Base-by-base conservation (phyloP, 2,113 vertebrate genomes). In the Phaethon lepturus region DNA sequence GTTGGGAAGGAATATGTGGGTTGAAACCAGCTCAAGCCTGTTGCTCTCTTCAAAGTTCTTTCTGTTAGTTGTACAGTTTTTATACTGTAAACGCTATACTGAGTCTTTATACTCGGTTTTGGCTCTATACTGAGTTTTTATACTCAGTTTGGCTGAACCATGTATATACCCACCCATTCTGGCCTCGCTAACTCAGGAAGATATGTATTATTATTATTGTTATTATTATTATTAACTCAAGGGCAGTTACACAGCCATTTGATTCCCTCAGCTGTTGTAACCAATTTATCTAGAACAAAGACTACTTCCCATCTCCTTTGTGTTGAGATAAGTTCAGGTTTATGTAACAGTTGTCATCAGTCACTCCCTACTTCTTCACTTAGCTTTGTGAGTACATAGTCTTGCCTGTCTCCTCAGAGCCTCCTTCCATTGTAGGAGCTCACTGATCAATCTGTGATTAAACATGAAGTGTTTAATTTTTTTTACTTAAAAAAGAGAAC, bases 211-310 rank as follows among this genome's bases (percentile, higher is more conserved):
- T 67, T 44, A 49, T 64, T 76, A 78, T 55, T 22, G 17, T 52
- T 72, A 38, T 73, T 17, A 55, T 64, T 64, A 45, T 67, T 78
- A 63, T 56, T 23, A 80, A 71, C 45, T 78, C 16, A 60, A 35
- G 55, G 47, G 53, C 40, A 76, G 50, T 76, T 89, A 68, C 26
- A 69, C 29, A 67, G 58, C 40, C 33, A 72, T 81, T 67, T 90
- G 66, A 44, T 92, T 88, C 53, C 44, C 29, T 69, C 42, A 78
- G 53, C 68, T 88, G 52, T 76, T 85, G 52, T 35, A 84, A 63
- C 47, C 44, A 38, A 73, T 86, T 82, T 90, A 77, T 91, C 47
- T 88, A 81, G 66, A 80, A 75, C 58, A 91, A 84, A 93, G 84
- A 88, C 42, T 86, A 40, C 29, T 24, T 83, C 64, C 22, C 4